These are phyloP conservation scores for Clistopyga incitator DNA, from an alignment of 2,888 invertebrate genomes.

Conservation along the genomic window DNA sequence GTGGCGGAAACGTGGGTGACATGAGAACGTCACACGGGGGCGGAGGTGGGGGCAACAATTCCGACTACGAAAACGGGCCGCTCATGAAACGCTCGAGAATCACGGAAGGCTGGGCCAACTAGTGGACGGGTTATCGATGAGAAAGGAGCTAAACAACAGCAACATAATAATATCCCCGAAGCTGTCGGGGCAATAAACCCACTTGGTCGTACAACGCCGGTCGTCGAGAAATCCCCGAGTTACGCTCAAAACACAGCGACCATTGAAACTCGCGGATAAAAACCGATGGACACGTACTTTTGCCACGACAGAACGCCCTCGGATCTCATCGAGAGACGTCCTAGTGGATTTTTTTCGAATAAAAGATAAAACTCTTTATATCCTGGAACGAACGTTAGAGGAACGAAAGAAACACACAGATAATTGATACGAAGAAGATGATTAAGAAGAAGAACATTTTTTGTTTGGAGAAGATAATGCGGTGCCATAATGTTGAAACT, in stretches of 20 bases:
- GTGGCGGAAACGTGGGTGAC: conserved; percentile 84
- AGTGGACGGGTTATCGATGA: conserved; percentile 76
- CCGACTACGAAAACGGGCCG: conserved; percentile 88
- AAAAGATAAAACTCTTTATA: conserved; percentile 70
- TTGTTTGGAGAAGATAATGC: conserved; percentile 73
- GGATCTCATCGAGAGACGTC: conserved; percentile 19
- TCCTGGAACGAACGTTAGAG: conserved; percentile 73
- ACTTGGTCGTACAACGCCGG: conserved; percentile 14
- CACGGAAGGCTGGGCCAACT: conserved; percentile 96
- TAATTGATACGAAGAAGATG: neutral
- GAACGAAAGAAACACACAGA: conserved; percentile 11
- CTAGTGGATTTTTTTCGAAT: conserved; percentile 50
- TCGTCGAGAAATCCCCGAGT: conserved; percentile 11
- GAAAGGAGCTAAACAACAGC: neutral
- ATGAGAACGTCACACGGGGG: conserved; percentile 86
- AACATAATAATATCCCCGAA: neutral
- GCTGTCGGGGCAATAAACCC: neutral
- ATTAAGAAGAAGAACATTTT: conserved; percentile 38
- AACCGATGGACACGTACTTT: conserved; percentile 48
- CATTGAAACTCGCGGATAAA: conserved; percentile 61
- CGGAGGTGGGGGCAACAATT: conserved; percentile 80
- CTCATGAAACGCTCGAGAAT: conserved; percentile 94
- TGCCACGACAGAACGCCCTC: conserved; percentile 46
- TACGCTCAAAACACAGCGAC: conserved; percentile 1
- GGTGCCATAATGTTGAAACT: conserved; percentile 84